A percentile compares a stretch with the other conserved stretches of the same genome.
Evolutionary conservation across 2,888 invertebrate genomes (phyloP).

Genomic region (Drosophila merina): DNA sequence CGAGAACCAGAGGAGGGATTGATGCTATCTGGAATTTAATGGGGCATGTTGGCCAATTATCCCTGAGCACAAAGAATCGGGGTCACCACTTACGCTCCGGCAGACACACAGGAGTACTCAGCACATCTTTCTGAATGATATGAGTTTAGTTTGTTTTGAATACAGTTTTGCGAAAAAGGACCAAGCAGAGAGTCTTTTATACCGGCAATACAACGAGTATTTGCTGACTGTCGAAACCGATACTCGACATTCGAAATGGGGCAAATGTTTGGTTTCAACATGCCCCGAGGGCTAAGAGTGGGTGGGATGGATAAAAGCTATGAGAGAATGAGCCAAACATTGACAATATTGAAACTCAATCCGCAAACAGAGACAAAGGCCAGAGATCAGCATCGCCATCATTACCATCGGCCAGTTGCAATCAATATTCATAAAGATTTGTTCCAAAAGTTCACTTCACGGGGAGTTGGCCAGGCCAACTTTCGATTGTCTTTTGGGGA

Average conservation of each 20-base stretch:
- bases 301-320: neutral
- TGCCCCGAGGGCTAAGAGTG: constrained; percentile 8
- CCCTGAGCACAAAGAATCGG: constrained; percentile 31
- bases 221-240: constrained; percentile 66
- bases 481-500: constrained; percentile 44
- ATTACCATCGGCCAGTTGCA: constrained; percentile 16
- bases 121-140: constrained; percentile 11
- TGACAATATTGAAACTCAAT: constrained; percentile 32
- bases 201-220: constrained; percentile 34
- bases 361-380: constrained; percentile 23
- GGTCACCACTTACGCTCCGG: constrained; percentile 39
- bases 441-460: constrained; percentile 24
- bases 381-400: constrained; percentile 24
- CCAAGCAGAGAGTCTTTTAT: constrained; percentile 5
- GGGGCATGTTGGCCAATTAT: constrained; percentile 67
- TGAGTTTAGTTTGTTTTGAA: constrained; percentile 33
- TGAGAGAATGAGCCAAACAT: constrained; percentile 4
- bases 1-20: constrained; percentile 1
- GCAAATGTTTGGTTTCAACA: constrained; percentile 31
- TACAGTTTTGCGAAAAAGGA: constrained; percentile 5
- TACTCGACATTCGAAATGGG: constrained; percentile 56
- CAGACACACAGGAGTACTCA: constrained; percentile 14
- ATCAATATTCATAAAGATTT: constrained; percentile 45
- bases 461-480: constrained; percentile 27
- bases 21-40: constrained; percentile 56